Evolutionary conservation across 2,113 vertebrate species (phyloP), one percentile per base, ranked within the genome.

Genomic region (Lagopus muta): DNA sequence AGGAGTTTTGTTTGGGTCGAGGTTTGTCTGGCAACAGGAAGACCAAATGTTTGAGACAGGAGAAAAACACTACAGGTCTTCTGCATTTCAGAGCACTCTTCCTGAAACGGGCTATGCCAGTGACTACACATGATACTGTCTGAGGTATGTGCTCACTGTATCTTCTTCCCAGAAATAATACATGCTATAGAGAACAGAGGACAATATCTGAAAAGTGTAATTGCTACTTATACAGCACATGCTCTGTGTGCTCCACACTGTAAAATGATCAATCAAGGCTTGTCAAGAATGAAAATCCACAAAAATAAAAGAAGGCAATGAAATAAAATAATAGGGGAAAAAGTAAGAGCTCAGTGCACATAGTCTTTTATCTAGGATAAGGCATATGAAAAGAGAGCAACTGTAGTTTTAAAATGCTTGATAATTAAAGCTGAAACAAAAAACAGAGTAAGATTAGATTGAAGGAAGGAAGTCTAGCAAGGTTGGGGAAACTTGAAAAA

Each of bases 81-180:
- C 27, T 52, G n/a, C 20, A 20, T 57, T 90, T 84, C 40, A 83
- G 48, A 79, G 34, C 8, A 11, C 38, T 70, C 60, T 78, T 66
- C 43, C 48, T 69, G 21, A 66, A 61, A 60, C 24, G 55, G 82
- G 20, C 66, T 30, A 48, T 0, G 0, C 21, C 74, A 47, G 4
- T 32, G 60, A 54, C 28, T 55, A 81, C 14, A 11, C 8, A 47
- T 16, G 40, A 81, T 27, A 77, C 11, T 20, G 8, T 0, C 0
- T n/a, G 65, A 81, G 69, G 28, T n/a, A 64, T 0, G 0, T 32
- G 43, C 40, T 93, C 54, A 15, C 24, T 45, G 32, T 32, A 70
- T 67, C n/a, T 57, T 62, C 3, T 5, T 83, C 45, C 40, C 60
- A 43, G 57, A 62, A 85, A 57, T 11, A 5, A 0, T 43, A 48